Percentiles rank a stretch among this genome's conserved stretches.
These are phyloP conservation scores for Solenopsis fugax DNA, from an alignment of 1,140 invertebrate species.

Conservation along the genomic window DNA sequence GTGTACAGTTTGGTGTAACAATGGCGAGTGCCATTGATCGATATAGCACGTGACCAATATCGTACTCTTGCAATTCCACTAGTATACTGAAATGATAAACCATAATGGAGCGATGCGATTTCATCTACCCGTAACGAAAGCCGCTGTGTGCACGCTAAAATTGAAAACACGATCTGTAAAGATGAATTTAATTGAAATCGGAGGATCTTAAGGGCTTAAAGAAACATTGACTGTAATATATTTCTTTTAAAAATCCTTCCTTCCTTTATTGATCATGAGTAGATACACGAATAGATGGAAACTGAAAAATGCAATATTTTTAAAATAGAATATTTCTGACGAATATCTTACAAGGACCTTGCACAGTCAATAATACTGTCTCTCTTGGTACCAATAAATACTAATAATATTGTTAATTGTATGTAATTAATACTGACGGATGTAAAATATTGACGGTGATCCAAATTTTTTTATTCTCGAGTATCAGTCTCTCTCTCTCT, in stretches of 20 bases:
- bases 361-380: no score
- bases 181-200: conserved; percentile 47
- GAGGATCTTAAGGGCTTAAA: conserved; percentile 23
- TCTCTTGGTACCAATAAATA: no score
- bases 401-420: no score
- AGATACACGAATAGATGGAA: background rate
- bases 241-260: background rate
- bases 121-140: conserved; percentile 22
- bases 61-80: conserved; percentile 37
- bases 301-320: background rate
- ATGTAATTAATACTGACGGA: no score
- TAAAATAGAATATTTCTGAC: background rate
- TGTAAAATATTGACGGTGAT: no score
- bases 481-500: no score
- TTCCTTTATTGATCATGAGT: background rate
- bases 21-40: conserved; percentile 65
- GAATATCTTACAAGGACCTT: background rate
- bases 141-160: conserved; percentile 27
- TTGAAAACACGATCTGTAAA: conserved; percentile 52
- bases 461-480: no score
- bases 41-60: conserved; percentile 50
- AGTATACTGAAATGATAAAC: conserved; percentile 58
- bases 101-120: conserved; percentile 61
- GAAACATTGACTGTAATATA: conserved; percentile 13
- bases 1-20: conserved; percentile 32